Conservation (phyloP, 2,797 vertebrate genomes). For the Antennarius maculatus region DNA sequence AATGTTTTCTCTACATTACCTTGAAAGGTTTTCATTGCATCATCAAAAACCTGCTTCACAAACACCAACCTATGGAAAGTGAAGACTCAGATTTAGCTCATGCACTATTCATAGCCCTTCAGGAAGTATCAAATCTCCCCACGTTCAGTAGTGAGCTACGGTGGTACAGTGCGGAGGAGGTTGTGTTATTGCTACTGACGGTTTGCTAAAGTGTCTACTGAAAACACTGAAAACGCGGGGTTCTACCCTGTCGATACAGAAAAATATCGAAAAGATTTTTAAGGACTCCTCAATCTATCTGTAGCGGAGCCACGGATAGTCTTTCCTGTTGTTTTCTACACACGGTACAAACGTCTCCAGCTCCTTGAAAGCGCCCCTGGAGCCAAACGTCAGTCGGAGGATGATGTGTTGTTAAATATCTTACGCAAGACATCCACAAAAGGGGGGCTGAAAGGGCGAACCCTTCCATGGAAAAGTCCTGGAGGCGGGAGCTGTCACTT, state of each 20-base stretch:
- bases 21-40: background rate
- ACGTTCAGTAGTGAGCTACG: background rate
- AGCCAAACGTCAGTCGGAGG: slow-evolving; percentile 55
- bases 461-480: slow-evolving; percentile 34
- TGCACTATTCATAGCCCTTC: slow-evolving; percentile 2
- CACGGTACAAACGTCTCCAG: slow-evolving; percentile 39
- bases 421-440: slow-evolving; percentile 43
- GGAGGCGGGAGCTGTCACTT: slow-evolving; percentile 30
- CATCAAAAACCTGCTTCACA: background rate
- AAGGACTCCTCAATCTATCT: background rate
- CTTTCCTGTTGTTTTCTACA: slow-evolving; percentile 16
- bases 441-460: slow-evolving; percentile 31
- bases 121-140: background rate
- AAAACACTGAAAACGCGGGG: background rate
- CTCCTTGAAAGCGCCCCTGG: slow-evolving; percentile 56
- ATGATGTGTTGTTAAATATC: slow-evolving; percentile 49
- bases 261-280: background rate
- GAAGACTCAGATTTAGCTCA: background rate
- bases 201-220: background rate
- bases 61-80: background rate
- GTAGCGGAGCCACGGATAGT: background rate
- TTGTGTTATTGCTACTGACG: background rate
- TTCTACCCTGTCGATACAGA: background rate
- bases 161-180: background rate
- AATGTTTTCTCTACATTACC: slow-evolving; percentile 9